Percentiles rank a stretch among this genome's conserved stretches.
Evolutionary conservation across 2,113 vertebrate species (phyloP).

Genomic region (Vombatus ursinus): DNA sequence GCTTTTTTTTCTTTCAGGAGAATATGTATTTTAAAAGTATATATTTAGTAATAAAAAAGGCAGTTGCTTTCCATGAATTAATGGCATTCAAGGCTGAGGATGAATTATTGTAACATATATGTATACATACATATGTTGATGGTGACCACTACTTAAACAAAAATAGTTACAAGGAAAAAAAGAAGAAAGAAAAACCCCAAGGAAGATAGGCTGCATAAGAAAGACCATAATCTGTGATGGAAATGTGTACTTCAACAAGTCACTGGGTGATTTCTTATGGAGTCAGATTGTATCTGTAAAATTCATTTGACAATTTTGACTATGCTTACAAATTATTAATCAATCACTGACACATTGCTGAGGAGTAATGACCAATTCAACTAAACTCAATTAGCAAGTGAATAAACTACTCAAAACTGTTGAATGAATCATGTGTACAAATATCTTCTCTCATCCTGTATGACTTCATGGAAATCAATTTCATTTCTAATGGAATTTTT

Average conservation of each 20-base stretch:
- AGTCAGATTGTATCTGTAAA: background rate
- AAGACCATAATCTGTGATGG: background rate
- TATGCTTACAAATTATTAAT: background rate
- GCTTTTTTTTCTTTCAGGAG: slow-evolving; percentile 71
- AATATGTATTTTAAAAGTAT: slow-evolving; percentile 68
- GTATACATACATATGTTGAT: background rate
- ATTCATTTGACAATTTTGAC: background rate
- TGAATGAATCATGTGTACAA: background rate
- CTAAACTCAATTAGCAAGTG: background rate
- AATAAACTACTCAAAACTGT: background rate
- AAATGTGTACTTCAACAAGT: background rate
- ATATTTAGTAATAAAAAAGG: slow-evolving; percentile 72
- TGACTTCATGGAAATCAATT: background rate
- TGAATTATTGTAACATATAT: background rate
- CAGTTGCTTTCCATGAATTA: slow-evolving; percentile 63
- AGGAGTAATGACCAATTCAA: background rate
- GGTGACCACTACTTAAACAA: slow-evolving; percentile 46
- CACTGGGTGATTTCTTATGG: too few species aligned
- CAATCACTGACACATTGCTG: background rate
- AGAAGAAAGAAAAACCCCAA: background rate
- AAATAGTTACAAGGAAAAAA: background rate
- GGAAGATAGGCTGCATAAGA: background rate
- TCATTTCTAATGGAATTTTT: background rate
- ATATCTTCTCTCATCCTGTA: background rate
- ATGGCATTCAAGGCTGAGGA: slow-evolving; percentile 65